These are phyloP conservation scores for Rhea pennata DNA, from an alignment of 2,113 vertebrate genomes.

Conservation along the genomic window DNA sequence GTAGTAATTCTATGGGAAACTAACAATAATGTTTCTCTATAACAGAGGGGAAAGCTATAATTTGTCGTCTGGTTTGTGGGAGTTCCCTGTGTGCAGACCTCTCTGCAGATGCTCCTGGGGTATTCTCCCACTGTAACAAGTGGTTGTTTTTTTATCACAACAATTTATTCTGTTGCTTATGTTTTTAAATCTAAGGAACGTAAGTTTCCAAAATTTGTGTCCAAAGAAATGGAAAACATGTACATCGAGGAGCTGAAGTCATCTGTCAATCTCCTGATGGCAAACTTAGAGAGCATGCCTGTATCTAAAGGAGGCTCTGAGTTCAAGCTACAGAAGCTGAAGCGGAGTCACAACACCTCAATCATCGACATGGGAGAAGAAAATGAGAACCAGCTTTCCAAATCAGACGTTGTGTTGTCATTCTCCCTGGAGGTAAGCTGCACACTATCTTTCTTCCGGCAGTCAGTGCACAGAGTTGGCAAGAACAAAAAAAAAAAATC, in stretches of 20 bases:
- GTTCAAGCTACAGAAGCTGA: conserved; percentile 98
- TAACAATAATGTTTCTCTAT: neutral
- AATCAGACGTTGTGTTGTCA: conserved; percentile 95
- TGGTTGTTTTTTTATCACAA: neutral
- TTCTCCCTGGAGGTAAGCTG: conserved; percentile 94
- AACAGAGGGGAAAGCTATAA: neutral
- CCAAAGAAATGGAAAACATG: conserved; percentile 98
- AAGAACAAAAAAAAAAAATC: neutral
- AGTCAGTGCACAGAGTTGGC: neutral
- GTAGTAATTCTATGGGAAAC: neutral
- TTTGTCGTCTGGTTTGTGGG: conserved; percentile 37
- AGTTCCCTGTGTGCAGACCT: neutral
- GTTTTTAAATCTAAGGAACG: conserved; percentile 82
- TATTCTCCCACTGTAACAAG: neutral
- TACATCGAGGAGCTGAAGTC: conserved; percentile 97
- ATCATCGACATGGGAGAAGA: conserved; percentile 99
- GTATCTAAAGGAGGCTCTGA: conserved; percentile 96
- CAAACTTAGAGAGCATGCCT: conserved; percentile 98
- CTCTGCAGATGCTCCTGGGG: neutral
- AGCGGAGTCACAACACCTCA: conserved; percentile 95
- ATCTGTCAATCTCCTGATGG: conserved; percentile 97
- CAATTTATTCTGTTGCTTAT: neutral
- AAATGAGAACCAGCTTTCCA: conserved; percentile 97
- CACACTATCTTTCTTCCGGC: neutral
- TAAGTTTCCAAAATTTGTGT: conserved; percentile 93